Base-by-base conservation (phyloP, 1,140 invertebrate species). In the Gryon sp. region DNA sequence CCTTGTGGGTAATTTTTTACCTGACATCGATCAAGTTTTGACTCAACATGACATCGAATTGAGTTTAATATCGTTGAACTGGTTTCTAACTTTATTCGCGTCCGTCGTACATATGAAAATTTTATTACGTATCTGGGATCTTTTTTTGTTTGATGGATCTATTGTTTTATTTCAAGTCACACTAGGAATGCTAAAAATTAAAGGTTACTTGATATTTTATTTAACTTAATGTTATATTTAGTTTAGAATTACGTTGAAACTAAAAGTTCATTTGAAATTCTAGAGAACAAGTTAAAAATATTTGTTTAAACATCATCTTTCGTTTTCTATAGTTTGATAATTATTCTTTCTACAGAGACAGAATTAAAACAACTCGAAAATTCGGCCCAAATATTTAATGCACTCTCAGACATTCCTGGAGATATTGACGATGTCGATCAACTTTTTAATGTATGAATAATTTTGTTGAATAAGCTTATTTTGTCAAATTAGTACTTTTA, bases 91-190 rank as follows among this genome's bases (percentile, higher is more conserved):
- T 1, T 87, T 99, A n/a, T 99, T 98, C 90, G 96, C 98, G 2
- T 98, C 97, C 83, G 97, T 99, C 60, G 95, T 99, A n/a, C 96
- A 98, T 80, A 97, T 98, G 92, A 98, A 97, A 89, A 95, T 99
- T 63, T 90, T 99, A 30, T 89, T 99, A 2, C 90, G 97, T 60
- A 93, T 99, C 70, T 99, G 98, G 98, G 99, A 99, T 89, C 90
- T 98, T 59, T 97, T 99, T 86, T 98, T 99, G 85, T 93, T 95
- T 78, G 94, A 99, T 87, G 98, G 99, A 30, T 98, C 97, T 7
- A 93, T 98, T 66, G 94, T 99, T 38, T 90, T 99, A n/a, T 99
- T 99, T 87, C 96, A 99, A 91, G 92, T 98, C 5, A 97, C 96
- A 1, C 90, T 99, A 62, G 97, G 96, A 57, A 97, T 99, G 95